A percentile compares a stretch with the other conserved stretches of the same genome.
phyloP scores from a whole-genome alignment of 2,888 invertebrate genomes.

The Mythimna pallens region DNA sequence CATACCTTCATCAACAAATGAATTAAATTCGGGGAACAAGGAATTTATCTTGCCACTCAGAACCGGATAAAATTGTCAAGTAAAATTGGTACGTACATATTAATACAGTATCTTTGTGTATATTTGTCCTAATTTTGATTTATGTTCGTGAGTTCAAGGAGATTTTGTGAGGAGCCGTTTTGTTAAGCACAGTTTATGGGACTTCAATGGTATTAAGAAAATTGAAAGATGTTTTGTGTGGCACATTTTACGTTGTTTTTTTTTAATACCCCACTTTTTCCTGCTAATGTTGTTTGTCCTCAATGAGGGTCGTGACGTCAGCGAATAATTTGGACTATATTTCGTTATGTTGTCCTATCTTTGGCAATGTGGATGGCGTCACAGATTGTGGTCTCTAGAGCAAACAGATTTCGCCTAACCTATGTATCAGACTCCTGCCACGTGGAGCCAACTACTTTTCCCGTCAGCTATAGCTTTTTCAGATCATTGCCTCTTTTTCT shows the following conservation, averaged over 20 bases:
- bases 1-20: conserved; percentile 53
- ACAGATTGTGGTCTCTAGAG: too few relatives aligned
- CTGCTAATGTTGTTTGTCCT: too few relatives aligned
- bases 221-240: conserved; percentile 18
- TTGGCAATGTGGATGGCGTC: too few relatives aligned
- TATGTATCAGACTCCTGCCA: too few relatives aligned
- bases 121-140: conserved; percentile 48
- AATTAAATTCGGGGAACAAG: conserved; percentile 46
- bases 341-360: too few relatives aligned
- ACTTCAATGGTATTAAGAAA: conserved; percentile 28
- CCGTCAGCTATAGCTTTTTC: too few relatives aligned
- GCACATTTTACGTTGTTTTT: not conserved
- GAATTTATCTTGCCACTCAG: conserved; percentile 50
- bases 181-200: conserved; percentile 14
- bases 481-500: too few relatives aligned
- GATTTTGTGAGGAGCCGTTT: conserved; percentile 15
- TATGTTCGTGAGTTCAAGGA: conserved; percentile 39
- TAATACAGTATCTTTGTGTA: conserved; percentile 21
- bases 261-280: too few relatives aligned
- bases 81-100: conserved; percentile 24
- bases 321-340: too few relatives aligned
- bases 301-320: too few relatives aligned
- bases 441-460: too few relatives aligned
- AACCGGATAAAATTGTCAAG: conserved; percentile 49
- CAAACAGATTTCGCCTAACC: too few relatives aligned